Percentiles rank a stretch among this genome's conserved stretches.
Conservation (phyloP, 2,113 vertebrate species). For the Crotalus tigris region DNA sequence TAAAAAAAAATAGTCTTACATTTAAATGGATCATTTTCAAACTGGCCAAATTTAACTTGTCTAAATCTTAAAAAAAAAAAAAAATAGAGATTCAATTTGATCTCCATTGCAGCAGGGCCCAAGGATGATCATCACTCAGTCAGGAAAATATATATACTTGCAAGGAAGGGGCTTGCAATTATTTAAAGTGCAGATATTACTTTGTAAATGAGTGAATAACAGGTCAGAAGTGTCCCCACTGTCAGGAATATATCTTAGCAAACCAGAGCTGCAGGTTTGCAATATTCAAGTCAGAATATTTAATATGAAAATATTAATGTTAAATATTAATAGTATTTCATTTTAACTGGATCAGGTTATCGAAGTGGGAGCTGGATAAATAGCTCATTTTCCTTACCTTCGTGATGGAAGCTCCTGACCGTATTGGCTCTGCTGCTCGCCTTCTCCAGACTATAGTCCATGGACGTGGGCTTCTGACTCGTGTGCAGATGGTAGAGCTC, state of each 20-base stretch:
- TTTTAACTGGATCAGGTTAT: not conserved
- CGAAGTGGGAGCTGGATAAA: not conserved
- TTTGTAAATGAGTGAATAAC: not conserved
- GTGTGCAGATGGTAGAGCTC: slow-evolving; percentile 93
- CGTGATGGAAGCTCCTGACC: slow-evolving; percentile 96
- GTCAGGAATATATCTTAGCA: not conserved
- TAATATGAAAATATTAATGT: too few species aligned
- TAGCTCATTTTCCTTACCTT: slow-evolving; percentile 74
- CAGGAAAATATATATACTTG: not conserved
- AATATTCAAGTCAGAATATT: not conserved
- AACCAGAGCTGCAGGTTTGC: not conserved
- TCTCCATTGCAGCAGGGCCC: not conserved
- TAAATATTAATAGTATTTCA: too few species aligned
- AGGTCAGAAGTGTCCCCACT: not conserved
- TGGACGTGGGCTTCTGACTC: slow-evolving; percentile 77
- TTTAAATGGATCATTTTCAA: not conserved
- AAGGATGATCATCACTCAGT: not conserved
- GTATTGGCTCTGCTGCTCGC: slow-evolving; percentile 93
- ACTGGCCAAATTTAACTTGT: not conserved
- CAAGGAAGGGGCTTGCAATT: not conserved
- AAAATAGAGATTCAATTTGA: not conserved
- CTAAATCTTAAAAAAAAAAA: not conserved
- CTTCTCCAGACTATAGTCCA: slow-evolving; percentile 83
- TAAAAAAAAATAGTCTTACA: not conserved
- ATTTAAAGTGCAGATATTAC: not conserved